Evolutionary conservation across 2,113 vertebrate genomes (phyloP), one percentile per base, ranked within the genome.

Genomic region (Sinocyclocheilus grahami): DNA sequence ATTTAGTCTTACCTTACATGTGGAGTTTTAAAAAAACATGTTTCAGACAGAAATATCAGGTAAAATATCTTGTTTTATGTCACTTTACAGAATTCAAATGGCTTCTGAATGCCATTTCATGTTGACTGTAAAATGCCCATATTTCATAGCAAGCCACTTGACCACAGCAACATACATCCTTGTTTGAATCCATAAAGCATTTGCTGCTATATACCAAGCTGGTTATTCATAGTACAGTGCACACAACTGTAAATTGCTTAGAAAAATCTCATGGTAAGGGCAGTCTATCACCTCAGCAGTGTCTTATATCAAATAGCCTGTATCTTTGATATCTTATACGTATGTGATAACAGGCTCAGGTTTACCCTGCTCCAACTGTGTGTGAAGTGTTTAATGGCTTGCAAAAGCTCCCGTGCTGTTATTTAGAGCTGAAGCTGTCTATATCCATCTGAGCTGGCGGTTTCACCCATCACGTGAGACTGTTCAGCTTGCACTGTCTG

Each of bases 331-430:
- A 42, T 76, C 37, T 55, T 72, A 18, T 69, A 22, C 20, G 20
- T 9, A 60, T 67, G 74, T 69, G 48, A 58, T 77, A 71, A 78
- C 83, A 63, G 69, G 37, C 12, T 14, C 14, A 58, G 60, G 83
- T 78, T 83, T 60, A 46, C 37, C 75, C 81, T 75, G 69, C 53
- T 85, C 51, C 12, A 30, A 22, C 75, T 51, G 18, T 55, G 55
- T 33, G 63, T 87, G 33, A 71, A 88, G 75, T 30, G 62, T 74
- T 46, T 81, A 71, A 82, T 67, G 53, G 86, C 51, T 58, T 83
- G 77, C 83, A 78, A 86, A 77, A 84, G 24, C 69, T 63, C 55
- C 80, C 69, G 55, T 81, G 72, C 33, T 46, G 55, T 88, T 88
- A 84, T 85, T 90, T 78, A 88, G 80, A 65, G 27, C n/a, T 20